phyloP scores from a whole-genome alignment of 2,113 vertebrate species.

The Edolisoma coerulescens region DNA sequence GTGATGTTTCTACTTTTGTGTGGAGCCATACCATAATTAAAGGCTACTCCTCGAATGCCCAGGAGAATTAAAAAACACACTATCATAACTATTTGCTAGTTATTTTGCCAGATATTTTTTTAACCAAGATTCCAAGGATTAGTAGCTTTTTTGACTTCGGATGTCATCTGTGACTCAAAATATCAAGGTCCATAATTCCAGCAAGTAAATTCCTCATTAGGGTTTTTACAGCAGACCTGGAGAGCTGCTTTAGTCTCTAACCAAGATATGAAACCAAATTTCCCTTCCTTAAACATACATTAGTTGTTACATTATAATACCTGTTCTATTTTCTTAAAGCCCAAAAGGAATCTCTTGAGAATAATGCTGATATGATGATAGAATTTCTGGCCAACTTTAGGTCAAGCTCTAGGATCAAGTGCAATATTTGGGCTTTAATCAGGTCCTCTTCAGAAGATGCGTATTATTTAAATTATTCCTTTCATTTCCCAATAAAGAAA shows the following conservation, averaged over 20 bases:
- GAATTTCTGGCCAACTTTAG: not conserved
- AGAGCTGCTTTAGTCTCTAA: not conserved
- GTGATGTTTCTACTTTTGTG: not conserved
- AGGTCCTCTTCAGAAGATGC: not conserved
- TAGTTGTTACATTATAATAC: not conserved
- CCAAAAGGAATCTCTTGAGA: not conserved
- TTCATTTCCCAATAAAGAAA: not conserved
- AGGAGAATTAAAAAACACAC: not conserved
- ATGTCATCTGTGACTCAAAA: not conserved
- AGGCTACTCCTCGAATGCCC: not conserved
- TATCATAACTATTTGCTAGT: not conserved
- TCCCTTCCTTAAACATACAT: not conserved
- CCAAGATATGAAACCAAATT: not conserved
- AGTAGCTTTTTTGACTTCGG: rapidly evolving
- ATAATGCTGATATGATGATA: not conserved
- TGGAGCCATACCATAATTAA: not conserved
- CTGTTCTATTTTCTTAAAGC: not conserved
- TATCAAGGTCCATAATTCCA: not conserved
- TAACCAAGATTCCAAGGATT: not conserved
- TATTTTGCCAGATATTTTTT: not conserved
- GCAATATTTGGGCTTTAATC: not conserved
- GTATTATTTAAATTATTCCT: not conserved
- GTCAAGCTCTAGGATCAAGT: not conserved
- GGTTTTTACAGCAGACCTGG: not conserved
- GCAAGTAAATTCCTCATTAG: not conserved